Evolutionary conservation across 2,797 vertebrate genomes (phyloP), one percentile per base, ranked within the genome.

Genomic region (Petrocephalus schoutedeni): DNA sequence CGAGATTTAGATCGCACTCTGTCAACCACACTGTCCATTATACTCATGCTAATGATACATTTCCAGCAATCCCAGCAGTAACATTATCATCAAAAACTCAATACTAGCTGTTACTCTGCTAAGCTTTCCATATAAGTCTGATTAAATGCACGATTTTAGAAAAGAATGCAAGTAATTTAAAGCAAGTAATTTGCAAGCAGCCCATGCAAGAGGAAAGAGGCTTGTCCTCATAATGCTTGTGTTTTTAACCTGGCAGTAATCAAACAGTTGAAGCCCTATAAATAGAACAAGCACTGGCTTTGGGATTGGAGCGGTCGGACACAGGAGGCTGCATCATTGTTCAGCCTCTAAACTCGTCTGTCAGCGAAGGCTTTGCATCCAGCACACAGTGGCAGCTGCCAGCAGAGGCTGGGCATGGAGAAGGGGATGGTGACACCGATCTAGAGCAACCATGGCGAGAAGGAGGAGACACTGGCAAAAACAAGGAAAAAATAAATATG

Each of bases 201-300:
- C 49, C 80, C 10, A 54, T 23, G 3, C 14, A 49, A 23, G 8
- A 23, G 5, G 10, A 28, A 51, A 53, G 36, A 83, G n/a, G 41
- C 9, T 84, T 53, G 45, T 23, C 51, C 45, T 84, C 45, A 10
- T 82, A 54, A 45, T 54, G 80, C 21, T 83, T 21, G 19, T 14
- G 21, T 12, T 51, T 83, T 83, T 54, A 14, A 77, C 71, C 16
- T 9, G 41, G 45, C 83, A 57, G 83, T 28, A 28, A 36, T 85
- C 83, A 85, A 85, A 85, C 21, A 56, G 83, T 28, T 85, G 32
- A 85, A 32, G 54, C 19, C 28, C 85, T 45, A 86, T 45, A 86
- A 59, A 41, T 86, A 84, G 28, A 32, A 86, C 16, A 86, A 41
- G 41, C 54, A 41, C 8, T 2, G 16, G 10, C 8, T 58, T 21